Evolutionary conservation across 2,113 vertebrate species (phyloP), one percentile per base, ranked within the genome.

Genomic region (Andinoacara biseriatus): DNA sequence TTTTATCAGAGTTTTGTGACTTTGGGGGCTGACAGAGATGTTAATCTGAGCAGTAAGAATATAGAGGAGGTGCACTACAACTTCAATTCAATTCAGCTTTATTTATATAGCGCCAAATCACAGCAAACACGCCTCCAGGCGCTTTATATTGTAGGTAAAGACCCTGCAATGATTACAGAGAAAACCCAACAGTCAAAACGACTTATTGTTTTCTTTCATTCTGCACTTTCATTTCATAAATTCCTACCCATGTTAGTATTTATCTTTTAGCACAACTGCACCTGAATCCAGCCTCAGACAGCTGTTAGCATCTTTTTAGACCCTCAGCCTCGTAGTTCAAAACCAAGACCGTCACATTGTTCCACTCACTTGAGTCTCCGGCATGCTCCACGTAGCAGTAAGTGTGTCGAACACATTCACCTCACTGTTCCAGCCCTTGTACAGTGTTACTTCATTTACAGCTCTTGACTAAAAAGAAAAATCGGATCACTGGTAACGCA

Each of bases 391-490:
- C 0, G 92, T 91, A 5, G 76, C 76, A 0, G 89, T 81, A 5
- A 40, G 33, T 0, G 93, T 89, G 54, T 95, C 91, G 52, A 93
- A 96, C 3, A 95, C 86, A 26, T 86, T 58, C 13, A 95, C 94
- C 59, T 96, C 95, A 8, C 92, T 96, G 93, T 94, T 95, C 95
- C 95, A 96, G 22, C 95, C 95, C 90, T 94, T 95, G 67, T 88
- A 95, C 20, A 91, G 79, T 2, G 87, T 84, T 31, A 69, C 65
- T 52, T 69, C 65, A 20, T 86, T 82, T 24, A 93, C 94, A 22
- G 93, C 91, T 1, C 83, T 90, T 1, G 87, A 62, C 95, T 96
- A 17, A 17, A 46, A 65, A 3, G 46, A 2, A 2, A 24, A 0
- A 59, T 9, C 6, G 2, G 0, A 17, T 8, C 5, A 72, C 35